A percentile compares a stretch with the other conserved stretches of the same genome.
Conservation (phyloP, 2,113 vertebrate genomes). For the Anguilla rostrata region DNA sequence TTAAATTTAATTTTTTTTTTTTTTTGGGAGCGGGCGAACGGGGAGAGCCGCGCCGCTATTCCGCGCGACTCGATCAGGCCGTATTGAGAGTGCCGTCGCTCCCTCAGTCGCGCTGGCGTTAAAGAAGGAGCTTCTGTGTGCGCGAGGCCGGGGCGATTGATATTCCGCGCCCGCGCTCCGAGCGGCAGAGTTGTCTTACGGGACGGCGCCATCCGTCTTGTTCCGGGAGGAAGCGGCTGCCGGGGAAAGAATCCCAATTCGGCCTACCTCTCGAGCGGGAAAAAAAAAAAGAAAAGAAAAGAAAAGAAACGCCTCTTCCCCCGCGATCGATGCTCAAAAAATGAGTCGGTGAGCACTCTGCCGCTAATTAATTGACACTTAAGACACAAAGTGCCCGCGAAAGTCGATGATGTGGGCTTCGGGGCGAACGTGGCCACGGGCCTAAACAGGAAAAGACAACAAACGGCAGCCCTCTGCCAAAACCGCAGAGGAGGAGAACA, state of each 20-base stretch:
- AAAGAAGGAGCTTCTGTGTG: background rate
- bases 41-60: background rate
- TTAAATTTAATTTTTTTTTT: background rate
- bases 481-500: background rate
- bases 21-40: no score
- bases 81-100: background rate
- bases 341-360: background rate
- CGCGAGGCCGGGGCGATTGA: background rate
- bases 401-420: background rate
- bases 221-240: constrained; percentile 11
- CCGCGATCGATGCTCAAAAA: constrained; percentile 8
- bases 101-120: background rate
- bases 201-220: background rate
- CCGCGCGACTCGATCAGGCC: constrained; percentile 2
- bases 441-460: background rate
- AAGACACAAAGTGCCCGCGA: background rate
- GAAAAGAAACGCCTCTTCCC: no score
- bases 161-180: background rate
- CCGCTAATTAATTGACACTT: constrained; percentile 4
- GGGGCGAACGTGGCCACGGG: background rate
- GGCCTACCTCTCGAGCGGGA: background rate
- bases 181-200: background rate
- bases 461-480: background rate
- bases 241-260: background rate
- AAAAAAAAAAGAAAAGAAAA: no score